Evolutionary conservation across 2,113 vertebrate genomes (phyloP), one percentile per base, ranked within the genome.

Genomic region (Cyprinodon brontotheroides): DNA sequence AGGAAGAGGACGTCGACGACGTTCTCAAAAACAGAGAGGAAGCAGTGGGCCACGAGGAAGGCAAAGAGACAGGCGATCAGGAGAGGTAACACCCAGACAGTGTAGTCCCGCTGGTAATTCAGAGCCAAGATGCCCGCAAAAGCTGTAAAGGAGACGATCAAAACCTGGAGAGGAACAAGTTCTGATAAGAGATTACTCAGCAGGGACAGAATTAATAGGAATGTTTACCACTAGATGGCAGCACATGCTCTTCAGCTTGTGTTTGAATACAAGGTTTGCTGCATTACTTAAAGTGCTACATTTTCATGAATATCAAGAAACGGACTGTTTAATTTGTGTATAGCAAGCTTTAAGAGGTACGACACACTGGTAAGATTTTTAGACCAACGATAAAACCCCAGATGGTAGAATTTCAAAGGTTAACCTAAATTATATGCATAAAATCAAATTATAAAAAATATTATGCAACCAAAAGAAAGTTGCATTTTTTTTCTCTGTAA

Each of bases 1-100:
- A 99, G 96, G 94, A 99, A 99, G 65, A 99, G 95, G 29, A 97
- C 98, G 82, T 99, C 98, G 70, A 99, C 97, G 76, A 99, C 97
- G 83, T 96, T 98, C 95, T 99, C 98, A 70, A 96, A 99, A 86
- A 98, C 97, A 53, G 98, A 99, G 68, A 99, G 96, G 94, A 99
- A 99, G 92, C 97, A 99, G 90, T 99, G 97, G 68, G 98, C 97
- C 87, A 99, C 98, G 88, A 99, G 94, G 94, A 96, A 99, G 82
- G 97, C 96, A 90, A 99, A 99, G 68, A 98, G 85, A 88, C 96
- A 98, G 89, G 98, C 96, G 81, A 99, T 99, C 92, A 99, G 79
- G 61, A 99, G 96, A 11, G 98, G 97, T 79, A 99, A 91, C 77
- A 99, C 96, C 98, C 98, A 99, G 13, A 98, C 95, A 0, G 97